Evolutionary conservation across 2,888 invertebrate species (phyloP), one percentile per base, ranked within the genome.

Genomic region (Teinopalpus imperialis): DNA sequence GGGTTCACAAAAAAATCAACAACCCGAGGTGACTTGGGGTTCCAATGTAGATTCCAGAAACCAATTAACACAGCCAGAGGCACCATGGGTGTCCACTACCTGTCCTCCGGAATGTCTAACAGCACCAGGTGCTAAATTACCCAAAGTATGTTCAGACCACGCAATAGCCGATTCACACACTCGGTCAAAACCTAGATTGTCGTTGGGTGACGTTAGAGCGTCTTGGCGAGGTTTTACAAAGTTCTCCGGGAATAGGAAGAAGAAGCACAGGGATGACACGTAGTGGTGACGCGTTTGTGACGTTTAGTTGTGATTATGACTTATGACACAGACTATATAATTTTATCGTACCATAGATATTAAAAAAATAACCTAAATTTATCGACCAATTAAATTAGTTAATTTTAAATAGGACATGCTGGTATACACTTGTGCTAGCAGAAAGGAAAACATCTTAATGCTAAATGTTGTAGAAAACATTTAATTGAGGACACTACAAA

Each of bases 201-300:
- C 74, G 1, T 46, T 75, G 1, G 76, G 71, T 0, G 76, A 77
- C 20, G 61, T 76, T 57, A 52, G 72, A 18, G 75, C 74, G 1
- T 70, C 76, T 1, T 76, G 77, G 77, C 53, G 67, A 4, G 74
- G 72, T 41, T 72, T 78, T 31, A 74, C 73, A 47, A 73, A 69
- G 43, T 74, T 74, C 8, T 61, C 69, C 0, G 73, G 73, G 2
- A 61, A 56, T 43, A 62, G 66, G 16, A 67, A 63, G 44, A 73
- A 70, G 32, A 69, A 66, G 48, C 69, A 69, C 48, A 66, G 58
- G 41, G 61, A 63, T 31, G 65, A 62, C 6, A 59, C 59, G 31
- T 57, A 54, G 46, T 39, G 16, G 47, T 12, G 14, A 7, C 6
- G 21, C 16, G 3, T 14, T 27, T 23, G 16, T 20, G 9, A 9